Conservation (phyloP, 2,888 invertebrate species). For the Sceliomorpha sp. region DNA sequence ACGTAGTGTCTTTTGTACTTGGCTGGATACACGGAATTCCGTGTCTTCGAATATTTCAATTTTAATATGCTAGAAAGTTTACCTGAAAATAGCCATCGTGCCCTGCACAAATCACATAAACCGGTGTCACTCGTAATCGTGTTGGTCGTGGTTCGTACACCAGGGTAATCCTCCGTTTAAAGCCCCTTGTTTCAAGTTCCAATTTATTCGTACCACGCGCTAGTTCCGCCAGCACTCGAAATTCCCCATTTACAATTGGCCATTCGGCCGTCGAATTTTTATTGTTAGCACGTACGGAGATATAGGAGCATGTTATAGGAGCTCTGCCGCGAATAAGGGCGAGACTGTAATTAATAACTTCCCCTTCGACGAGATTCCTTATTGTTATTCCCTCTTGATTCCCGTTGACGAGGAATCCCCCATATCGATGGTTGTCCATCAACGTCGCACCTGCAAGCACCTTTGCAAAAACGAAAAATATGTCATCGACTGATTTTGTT, state of each 20-base stretch:
- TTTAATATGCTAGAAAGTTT: too few species aligned
- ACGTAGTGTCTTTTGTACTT: too few species aligned
- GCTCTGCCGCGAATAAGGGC: slow-evolving; percentile 84
- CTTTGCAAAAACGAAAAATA: too few species aligned
- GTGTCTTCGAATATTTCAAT: too few species aligned
- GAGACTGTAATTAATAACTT: slow-evolving; percentile 83
- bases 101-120: slow-evolving; percentile 91
- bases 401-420: slow-evolving; percentile 62
- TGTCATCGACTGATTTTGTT: too few species aligned
- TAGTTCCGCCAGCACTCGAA: slow-evolving; percentile 86
- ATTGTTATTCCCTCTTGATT: slow-evolving; percentile 76
- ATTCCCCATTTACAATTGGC: slow-evolving; percentile 85
- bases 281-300: slow-evolving; percentile 77
- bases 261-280: slow-evolving; percentile 82
- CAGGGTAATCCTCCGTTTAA: slow-evolving; percentile 81
- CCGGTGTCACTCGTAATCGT: slow-evolving; percentile 86
- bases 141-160: slow-evolving; percentile 83
- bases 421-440: slow-evolving; percentile 62
- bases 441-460: slow-evolving; percentile 70
- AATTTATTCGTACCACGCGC: slow-evolving; percentile 84
- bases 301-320: slow-evolving; percentile 75
- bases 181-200: slow-evolving; percentile 82
- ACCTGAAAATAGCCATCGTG: slow-evolving; percentile 87
- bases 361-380: slow-evolving; percentile 84
- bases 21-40: too few species aligned